Evolutionary conservation across 2,113 vertebrate species (phyloP).

Genomic region (Anarrhichthys ocellatus): DNA sequence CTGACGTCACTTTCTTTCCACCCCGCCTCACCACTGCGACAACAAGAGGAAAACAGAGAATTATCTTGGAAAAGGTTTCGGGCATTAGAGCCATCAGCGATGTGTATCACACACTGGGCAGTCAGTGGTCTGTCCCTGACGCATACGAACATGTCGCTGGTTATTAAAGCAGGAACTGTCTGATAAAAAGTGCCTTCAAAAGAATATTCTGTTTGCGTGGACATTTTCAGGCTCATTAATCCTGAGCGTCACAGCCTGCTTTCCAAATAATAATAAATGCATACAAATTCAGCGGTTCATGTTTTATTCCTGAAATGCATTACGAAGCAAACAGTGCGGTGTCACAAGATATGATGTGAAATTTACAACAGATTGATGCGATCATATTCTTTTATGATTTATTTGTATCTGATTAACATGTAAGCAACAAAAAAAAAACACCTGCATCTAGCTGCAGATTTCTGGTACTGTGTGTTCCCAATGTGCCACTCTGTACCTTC

Average conservation of each 20-base stretch:
- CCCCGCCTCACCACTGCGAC: neutral
- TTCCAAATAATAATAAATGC: neutral
- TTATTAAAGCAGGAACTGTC: neutral
- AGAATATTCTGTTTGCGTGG: neutral
- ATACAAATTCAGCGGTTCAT: neutral
- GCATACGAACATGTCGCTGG: neutral
- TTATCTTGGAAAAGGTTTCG: neutral
- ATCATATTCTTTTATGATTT: neutral
- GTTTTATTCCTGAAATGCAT: slow-evolving; percentile 6
- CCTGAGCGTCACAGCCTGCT: neutral
- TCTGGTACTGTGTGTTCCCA: neutral
- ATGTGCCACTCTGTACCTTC: neutral
- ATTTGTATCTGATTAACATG: neutral
- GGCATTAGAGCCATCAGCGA: neutral
- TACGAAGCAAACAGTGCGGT: neutral
- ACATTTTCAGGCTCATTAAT: slow-evolving; percentile 24
- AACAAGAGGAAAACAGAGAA: neutral
- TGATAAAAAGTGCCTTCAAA: neutral
- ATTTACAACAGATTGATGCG: neutral
- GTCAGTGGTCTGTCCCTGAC: neutral
- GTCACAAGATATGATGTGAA: neutral
- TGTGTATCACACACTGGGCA: neutral
- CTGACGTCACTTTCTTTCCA: neutral
- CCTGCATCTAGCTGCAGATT: neutral
- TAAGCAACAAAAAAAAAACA: neutral